A percentile compares a stretch with the other conserved stretches of the same genome.
Conservation (phyloP, 2,888 invertebrate species). For the Parasteatoda lunata region DNA sequence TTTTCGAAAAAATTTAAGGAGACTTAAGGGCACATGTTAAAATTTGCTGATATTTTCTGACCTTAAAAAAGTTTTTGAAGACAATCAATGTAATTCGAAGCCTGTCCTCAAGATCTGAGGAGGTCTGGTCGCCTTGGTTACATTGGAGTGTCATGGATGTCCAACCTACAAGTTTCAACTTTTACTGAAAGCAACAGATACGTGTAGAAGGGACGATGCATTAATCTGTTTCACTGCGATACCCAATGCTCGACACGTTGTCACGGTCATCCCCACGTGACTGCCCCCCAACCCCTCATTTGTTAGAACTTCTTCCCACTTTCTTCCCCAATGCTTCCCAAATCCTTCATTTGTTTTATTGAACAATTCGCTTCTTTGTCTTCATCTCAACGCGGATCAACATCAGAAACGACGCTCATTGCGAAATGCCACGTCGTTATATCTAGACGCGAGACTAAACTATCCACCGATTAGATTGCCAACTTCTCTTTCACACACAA, state of each 20-base stretch:
- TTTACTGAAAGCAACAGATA: no score
- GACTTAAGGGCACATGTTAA: no score
- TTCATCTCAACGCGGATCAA: conserved; percentile 56
- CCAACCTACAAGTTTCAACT: no score
- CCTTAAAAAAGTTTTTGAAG: no score
- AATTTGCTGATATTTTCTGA: no score
- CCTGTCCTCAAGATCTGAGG: no score
- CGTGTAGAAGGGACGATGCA: background rate
- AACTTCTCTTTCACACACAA: no score
- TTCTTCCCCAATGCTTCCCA: conserved; percentile 3
- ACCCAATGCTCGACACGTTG: conserved; percentile 61
- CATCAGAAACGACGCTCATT: conserved; percentile 37
- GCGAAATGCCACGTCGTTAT: conserved; percentile 18
- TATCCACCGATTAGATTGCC: conserved; percentile 14
- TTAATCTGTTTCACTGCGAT: conserved; percentile 58
- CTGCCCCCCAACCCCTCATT: conserved; percentile 32
- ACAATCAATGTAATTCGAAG: no score
- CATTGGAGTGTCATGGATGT: no score
- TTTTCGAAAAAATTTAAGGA: no score
- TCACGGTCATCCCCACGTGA: conserved; percentile 55
- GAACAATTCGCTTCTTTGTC: conserved; percentile 61
- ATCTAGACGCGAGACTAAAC: conserved; percentile 14
- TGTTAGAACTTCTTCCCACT: conserved; percentile 18
- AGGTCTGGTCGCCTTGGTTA: no score
- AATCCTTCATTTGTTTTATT: conserved; percentile 57